Evolutionary conservation across 2,797 vertebrate species (phyloP).

Genomic region (Lindbergichthys nudifrons): DNA sequence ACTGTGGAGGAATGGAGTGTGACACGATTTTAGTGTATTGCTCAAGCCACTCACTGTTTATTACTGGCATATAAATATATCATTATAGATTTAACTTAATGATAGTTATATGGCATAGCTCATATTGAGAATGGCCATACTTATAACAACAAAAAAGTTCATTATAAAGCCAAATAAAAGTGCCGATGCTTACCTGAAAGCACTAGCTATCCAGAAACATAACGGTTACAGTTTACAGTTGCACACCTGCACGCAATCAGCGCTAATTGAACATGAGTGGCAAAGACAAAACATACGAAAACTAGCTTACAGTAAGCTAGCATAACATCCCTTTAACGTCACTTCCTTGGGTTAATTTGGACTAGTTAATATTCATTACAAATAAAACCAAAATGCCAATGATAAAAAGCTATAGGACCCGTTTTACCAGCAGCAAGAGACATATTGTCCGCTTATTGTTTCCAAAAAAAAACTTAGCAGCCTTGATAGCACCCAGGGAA

Average conservation of each 20-base stretch:
- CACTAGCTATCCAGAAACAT: no score
- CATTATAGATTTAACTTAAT: background rate
- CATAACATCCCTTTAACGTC: no score
- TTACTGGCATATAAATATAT: background rate
- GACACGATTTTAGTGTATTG: background rate
- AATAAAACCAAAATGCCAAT: no score
- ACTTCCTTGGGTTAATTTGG: no score
- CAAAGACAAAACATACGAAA: no score
- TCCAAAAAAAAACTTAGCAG: background rate
- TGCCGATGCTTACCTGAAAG: no score
- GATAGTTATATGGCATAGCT: background rate
- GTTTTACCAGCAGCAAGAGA: background rate
- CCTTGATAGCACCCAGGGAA: background rate
- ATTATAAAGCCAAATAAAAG: background rate
- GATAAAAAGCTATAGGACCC: background rate
- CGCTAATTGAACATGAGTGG: no score
- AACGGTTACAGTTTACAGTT: no score
- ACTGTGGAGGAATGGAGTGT: background rate
- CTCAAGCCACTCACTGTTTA: background rate
- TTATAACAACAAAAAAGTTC: background rate
- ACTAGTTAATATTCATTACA: background rate
- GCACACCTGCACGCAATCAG: background rate
- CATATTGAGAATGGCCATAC: background rate
- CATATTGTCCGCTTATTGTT: background rate
- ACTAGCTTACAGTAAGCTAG: no score